phyloP scores from a whole-genome alignment of 1,140 invertebrate species.

The Zophobas atratus region DNA sequence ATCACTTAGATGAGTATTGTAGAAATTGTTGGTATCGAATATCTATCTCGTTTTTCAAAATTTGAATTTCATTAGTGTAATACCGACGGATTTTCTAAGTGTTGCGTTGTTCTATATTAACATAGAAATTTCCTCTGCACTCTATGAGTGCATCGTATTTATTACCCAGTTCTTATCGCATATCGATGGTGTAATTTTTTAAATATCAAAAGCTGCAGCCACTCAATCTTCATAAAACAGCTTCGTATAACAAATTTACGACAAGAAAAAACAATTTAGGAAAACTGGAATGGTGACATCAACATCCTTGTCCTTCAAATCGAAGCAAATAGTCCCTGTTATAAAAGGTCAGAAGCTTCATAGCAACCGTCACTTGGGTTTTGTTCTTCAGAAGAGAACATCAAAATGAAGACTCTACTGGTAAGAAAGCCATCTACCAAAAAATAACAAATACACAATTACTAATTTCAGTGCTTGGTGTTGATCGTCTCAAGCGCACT shows the following conservation, averaged over 20 bases:
- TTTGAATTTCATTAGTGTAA: too few species aligned
- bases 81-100: too few species aligned
- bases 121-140: too few species aligned
- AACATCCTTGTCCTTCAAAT: constrained; percentile 19
- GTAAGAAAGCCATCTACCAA: constrained; percentile 6
- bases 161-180: too few species aligned
- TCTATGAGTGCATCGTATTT: too few species aligned
- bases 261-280: constrained; percentile 7
- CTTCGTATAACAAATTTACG: constrained; percentile 1
- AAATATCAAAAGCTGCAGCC: constrained; percentile 13
- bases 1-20: too few species aligned
- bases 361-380: constrained; percentile 11
- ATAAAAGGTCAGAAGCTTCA: constrained; percentile 9
- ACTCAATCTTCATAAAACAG: neutral
- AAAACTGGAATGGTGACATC: constrained; percentile 31
- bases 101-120: too few species aligned
- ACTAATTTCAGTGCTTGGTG: constrained; percentile 31
- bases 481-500: neutral
- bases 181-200: neutral
- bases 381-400: constrained; percentile 17
- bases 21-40: too few species aligned
- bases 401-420: constrained; percentile 30
- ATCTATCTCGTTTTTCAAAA: too few species aligned
- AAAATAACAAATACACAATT: neutral
- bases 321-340: neutral